Conservation (phyloP, 2,888 invertebrate species). For the Agonum fuliginosum region DNA sequence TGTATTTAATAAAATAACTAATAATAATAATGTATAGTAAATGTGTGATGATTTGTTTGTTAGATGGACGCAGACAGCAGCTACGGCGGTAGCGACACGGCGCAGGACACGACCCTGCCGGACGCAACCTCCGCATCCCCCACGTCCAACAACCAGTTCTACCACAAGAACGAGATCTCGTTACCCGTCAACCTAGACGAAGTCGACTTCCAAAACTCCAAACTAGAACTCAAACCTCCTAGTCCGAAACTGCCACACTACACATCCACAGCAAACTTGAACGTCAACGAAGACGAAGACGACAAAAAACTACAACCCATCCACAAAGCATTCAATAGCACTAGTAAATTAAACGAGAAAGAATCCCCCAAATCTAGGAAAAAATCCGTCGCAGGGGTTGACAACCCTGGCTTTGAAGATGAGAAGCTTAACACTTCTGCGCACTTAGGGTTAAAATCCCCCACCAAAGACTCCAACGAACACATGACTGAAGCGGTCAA, state of each 20-base stretch:
- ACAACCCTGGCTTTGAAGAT: slow-evolving; percentile 71
- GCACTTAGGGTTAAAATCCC: slow-evolving; percentile 66
- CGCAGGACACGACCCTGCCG: slow-evolving; percentile 67
- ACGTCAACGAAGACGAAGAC: slow-evolving; percentile 70
- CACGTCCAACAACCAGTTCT: slow-evolving; percentile 65
- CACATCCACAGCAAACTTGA: slow-evolving; percentile 70
- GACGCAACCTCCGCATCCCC: neutral
- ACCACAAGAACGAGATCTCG: slow-evolving; percentile 72
- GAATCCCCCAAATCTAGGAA: slow-evolving; percentile 65
- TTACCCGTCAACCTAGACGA: slow-evolving; percentile 71
- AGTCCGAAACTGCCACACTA: slow-evolving; percentile 69
- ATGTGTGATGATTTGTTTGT: no score
- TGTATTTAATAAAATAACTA: no score
- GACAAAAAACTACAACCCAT: slow-evolving; percentile 70
- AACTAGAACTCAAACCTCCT: slow-evolving; percentile 63
- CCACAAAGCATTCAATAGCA: slow-evolving; percentile 71
- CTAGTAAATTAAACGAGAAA: slow-evolving; percentile 69
- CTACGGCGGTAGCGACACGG: slow-evolving; percentile 72
- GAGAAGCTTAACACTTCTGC: slow-evolving; percentile 67
- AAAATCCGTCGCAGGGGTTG: slow-evolving; percentile 73
- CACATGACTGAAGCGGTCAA: slow-evolving; percentile 82
- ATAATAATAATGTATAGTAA: no score
- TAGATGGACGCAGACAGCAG: slow-evolving; percentile 72
- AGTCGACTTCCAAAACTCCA: slow-evolving; percentile 64
- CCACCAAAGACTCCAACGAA: slow-evolving; percentile 67